Evolutionary conservation across 1,140 invertebrate species (phyloP).

Genomic region (Ceratitis capitata): DNA sequence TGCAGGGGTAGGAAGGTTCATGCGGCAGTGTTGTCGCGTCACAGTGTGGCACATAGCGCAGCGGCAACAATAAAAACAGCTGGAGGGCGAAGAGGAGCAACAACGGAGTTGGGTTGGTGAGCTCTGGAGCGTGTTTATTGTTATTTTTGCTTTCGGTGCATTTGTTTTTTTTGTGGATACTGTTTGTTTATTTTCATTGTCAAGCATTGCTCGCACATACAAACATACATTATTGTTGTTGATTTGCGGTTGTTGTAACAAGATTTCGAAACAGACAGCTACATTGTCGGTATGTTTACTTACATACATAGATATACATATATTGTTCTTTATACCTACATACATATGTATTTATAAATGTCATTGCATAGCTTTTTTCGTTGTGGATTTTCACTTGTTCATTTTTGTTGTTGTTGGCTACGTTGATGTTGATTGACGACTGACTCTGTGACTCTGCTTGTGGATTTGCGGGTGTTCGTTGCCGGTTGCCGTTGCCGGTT

Average conservation of each 20-base stretch:
- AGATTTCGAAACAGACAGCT: slow-evolving; percentile 26
- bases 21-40: background rate
- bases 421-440: slow-evolving; percentile 25
- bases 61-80: background rate
- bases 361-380: background rate
- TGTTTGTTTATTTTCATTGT: slow-evolving; percentile 10
- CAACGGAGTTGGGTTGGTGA: background rate
- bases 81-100: background rate
- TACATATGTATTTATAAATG: slow-evolving; percentile 33
- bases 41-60: background rate
- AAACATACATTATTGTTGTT: too few species aligned
- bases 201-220: background rate
- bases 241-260: slow-evolving; percentile 5
- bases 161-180: background rate
- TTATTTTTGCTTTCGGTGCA: background rate
- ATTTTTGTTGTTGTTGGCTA: slow-evolving; percentile 10
- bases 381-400: too few species aligned
- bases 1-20: too few species aligned
- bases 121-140: background rate
- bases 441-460: too few species aligned
- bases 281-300: background rate
- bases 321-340: too few species aligned
- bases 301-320: too few species aligned
- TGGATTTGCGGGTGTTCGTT: slow-evolving; percentile 14
- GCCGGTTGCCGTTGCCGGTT: background rate